These are phyloP conservation scores for Mormyrus proboscirostris DNA, from an alignment of 2,797 vertebrate species.

Conservation along the genomic window DNA sequence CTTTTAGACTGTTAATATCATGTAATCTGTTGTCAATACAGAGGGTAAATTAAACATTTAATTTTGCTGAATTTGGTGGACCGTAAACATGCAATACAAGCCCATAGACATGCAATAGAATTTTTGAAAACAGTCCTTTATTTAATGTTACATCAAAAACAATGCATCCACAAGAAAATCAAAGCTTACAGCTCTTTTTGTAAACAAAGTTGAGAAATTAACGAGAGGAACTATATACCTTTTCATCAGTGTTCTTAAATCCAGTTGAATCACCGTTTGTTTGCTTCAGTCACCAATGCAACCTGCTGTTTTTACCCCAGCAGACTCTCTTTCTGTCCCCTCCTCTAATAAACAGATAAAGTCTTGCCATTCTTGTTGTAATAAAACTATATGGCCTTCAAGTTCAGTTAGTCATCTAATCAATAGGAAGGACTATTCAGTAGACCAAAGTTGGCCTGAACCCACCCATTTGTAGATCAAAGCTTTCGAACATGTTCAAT, in stretches of 20 bases:
- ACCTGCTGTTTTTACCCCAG: constrained; percentile 28
- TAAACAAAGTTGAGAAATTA: neutral
- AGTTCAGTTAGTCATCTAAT: neutral
- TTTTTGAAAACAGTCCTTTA: neutral
- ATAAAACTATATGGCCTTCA: constrained; percentile 6
- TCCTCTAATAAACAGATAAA: constrained; percentile 51
- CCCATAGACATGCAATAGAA: neutral
- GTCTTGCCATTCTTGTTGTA: constrained; percentile 24
- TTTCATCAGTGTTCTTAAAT: neutral
- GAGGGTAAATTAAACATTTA: neutral
- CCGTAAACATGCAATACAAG: neutral
- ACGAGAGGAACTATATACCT: neutral
- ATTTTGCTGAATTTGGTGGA: neutral
- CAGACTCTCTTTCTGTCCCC: constrained; percentile 43
- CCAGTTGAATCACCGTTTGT: neutral
- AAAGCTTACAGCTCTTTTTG: neutral
- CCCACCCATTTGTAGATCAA: neutral
- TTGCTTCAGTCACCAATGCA: constrained; percentile 17
- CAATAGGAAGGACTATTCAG: neutral
- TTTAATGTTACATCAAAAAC: neutral
- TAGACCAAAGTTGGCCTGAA: neutral
- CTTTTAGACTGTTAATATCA: neutral
- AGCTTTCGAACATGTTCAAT: neutral
- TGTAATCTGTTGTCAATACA: neutral
- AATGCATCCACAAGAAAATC: neutral